A percentile compares a stretch with the other conserved stretches of the same genome.
Conservation (phyloP, 2,888 invertebrate species). For the Chaetogeoica ovagalla region DNA sequence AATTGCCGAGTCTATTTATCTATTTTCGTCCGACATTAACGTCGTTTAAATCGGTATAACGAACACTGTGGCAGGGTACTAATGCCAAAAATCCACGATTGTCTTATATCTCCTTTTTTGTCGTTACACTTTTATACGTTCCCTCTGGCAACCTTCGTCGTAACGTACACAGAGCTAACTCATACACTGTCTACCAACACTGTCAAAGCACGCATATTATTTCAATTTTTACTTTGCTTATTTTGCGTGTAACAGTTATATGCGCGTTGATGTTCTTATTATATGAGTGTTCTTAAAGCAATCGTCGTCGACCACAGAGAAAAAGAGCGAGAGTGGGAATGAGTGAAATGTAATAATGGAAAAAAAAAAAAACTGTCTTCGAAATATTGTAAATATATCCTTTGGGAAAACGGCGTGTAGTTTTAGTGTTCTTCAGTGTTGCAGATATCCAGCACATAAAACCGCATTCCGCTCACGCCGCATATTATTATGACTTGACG, state of each 20-base stretch:
- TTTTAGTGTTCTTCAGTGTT: conserved; percentile 34
- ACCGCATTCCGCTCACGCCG: conserved; percentile 3
- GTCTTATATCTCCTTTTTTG: conserved; percentile 12
- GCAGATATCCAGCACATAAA: conserved; percentile 28
- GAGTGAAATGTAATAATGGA: not conserved
- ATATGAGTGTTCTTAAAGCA: not conserved
- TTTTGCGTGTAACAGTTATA: conserved; percentile 6
- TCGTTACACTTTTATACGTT: not conserved
- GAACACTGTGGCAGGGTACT: not conserved
- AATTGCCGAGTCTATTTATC: not conserved
- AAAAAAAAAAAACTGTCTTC: conserved; percentile 5
- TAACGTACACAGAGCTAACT: too few species aligned
- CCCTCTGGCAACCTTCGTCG: not conserved
- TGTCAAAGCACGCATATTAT: conserved; percentile 11
- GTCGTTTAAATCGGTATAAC: conserved; percentile 8
- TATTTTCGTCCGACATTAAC: not conserved
- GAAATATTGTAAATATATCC: conserved; percentile 32
- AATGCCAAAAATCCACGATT: not conserved
- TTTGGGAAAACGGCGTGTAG: not conserved
- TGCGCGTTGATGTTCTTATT: not conserved
- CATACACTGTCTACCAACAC: not conserved
- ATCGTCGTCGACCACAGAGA: not conserved
- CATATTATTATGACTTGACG: conserved; percentile 45
- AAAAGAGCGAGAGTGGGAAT: not conserved
- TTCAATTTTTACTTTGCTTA: conserved; percentile 16